phyloP scores from a whole-genome alignment of 2,797 vertebrate genomes.

The Steatocranus sp. region DNA sequence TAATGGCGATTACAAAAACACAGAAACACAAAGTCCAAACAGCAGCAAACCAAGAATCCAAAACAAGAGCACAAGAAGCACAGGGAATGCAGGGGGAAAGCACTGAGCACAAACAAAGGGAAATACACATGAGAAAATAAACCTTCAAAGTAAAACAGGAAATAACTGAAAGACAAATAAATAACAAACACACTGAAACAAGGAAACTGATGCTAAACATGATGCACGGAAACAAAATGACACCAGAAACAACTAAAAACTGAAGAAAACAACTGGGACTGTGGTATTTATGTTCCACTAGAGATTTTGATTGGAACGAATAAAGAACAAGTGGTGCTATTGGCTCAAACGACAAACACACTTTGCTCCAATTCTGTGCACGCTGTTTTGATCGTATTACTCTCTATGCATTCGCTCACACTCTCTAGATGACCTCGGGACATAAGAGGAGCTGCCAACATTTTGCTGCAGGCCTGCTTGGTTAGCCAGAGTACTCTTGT shows the following conservation, averaged over 20 bases:
- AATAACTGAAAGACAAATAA: background rate
- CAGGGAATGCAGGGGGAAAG: background rate
- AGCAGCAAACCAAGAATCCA: background rate
- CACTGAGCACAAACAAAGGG: background rate
- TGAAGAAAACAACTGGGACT: background rate
- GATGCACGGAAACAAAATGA: background rate
- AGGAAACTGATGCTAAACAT: background rate
- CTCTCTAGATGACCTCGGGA: background rate
- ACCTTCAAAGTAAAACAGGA: background rate
- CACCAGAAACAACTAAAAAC: background rate
- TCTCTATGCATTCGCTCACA: background rate
- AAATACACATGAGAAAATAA: background rate
- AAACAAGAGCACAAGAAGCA: background rate
- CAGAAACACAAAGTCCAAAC: background rate
- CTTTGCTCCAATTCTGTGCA: background rate
- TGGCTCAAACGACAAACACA: background rate
- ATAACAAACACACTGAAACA: background rate
- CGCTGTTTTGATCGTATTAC: background rate
- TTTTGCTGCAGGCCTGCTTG: constrained; percentile 7
- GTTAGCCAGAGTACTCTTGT: constrained; percentile 2
- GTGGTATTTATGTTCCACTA: background rate
- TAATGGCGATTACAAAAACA: background rate
- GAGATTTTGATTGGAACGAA: background rate
- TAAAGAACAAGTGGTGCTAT: background rate
- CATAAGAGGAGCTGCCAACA: constrained; percentile 9